Base-by-base conservation (phyloP, 2,888 invertebrate species). In the Cactoblastis cactorum region DNA sequence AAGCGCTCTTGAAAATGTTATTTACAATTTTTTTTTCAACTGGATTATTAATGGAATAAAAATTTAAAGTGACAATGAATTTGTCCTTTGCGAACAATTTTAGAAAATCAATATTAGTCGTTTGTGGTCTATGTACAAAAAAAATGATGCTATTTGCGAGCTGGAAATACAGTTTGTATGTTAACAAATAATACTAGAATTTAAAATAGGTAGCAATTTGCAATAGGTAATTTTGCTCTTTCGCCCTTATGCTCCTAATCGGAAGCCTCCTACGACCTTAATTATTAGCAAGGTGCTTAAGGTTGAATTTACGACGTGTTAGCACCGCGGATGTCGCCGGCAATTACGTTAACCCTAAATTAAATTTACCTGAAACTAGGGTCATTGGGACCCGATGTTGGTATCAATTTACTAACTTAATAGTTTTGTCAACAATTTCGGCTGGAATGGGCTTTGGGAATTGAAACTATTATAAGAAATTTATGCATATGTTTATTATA, bases 281-380 rank as follows among this genome's bases (percentile, higher is more conserved):
- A 85, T 87, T 86, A 87, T 84, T 85, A 84, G 77, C 81, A 82
- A 84, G 85, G 85, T 85, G 79, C 80, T 86, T 78, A 74, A 73
- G n/a, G 82, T 81, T 79, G 71, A 84, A 86, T 84, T 83, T 86
- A 85, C 82, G 81, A 83, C 69, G 83, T 86, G 87, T 82, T 87
- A 86, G 86, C 86, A 79, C 82, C 71, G 80, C 76, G 78, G 74
- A 69, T 73, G 81, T 82, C 84, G 71, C 60, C 63, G 63, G 67
- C 80, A 78, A 83, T 86, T 84, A 83, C 65, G 70, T 63, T 75
- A 73, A 77, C 77, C 80, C 74, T 72, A 75, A 79, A 83, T 87
- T 86, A 80, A 86, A 84, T 86, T 83, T 77, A 88, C 87, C 87
- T 88, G 86, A 73, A 70, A 65, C 62, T 65, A 62, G 65, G 71